Conservation (phyloP, 2,888 invertebrate species). For the Stramonita haemastoma region DNA sequence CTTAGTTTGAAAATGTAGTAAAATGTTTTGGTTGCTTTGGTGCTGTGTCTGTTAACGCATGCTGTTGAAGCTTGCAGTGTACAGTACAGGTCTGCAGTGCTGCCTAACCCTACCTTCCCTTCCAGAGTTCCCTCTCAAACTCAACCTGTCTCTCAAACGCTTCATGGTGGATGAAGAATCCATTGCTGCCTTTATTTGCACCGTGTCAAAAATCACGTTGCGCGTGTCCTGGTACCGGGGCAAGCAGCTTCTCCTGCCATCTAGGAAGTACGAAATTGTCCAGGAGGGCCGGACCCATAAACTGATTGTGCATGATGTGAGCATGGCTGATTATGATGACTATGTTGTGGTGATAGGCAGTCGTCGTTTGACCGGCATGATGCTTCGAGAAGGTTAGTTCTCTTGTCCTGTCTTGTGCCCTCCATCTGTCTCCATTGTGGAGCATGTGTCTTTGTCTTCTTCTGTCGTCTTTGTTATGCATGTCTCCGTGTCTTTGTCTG, state of each 20-base stretch:
- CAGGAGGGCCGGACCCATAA: conserved; percentile 73
- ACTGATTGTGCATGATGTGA: conserved; percentile 65
- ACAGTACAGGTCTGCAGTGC: not conserved
- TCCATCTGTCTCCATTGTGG: not conserved
- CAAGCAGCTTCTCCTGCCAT: conserved; percentile 63
- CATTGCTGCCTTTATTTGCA: conserved; percentile 68
- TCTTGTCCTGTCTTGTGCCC: conserved; percentile 4
- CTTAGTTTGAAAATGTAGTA: not conserved
- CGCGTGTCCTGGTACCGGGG: conserved; percentile 73
- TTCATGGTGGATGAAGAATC: conserved; percentile 55
- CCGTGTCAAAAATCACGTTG: conserved; percentile 67
- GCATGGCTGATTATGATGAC: conserved; percentile 64
- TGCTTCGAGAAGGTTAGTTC: conserved; percentile 60
- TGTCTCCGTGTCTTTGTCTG: not conserved
- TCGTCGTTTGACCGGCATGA: conserved; percentile 54
- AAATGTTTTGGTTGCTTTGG: not conserved
- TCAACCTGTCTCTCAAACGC: conserved; percentile 65
- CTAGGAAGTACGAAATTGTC: conserved; percentile 73
- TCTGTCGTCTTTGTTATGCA: not conserved
- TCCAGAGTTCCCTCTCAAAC: conserved; percentile 69
- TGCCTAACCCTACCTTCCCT: conserved; percentile 45
- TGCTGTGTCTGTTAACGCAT: not conserved
- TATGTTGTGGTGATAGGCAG: conserved; percentile 83
- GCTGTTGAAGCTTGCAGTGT: not conserved
- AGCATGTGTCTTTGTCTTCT: not conserved